A percentile compares a stretch with the other conserved stretches of the same genome.
phyloP scores from a whole-genome alignment of 2,888 invertebrate species.

The Ferrisia virgata region DNA sequence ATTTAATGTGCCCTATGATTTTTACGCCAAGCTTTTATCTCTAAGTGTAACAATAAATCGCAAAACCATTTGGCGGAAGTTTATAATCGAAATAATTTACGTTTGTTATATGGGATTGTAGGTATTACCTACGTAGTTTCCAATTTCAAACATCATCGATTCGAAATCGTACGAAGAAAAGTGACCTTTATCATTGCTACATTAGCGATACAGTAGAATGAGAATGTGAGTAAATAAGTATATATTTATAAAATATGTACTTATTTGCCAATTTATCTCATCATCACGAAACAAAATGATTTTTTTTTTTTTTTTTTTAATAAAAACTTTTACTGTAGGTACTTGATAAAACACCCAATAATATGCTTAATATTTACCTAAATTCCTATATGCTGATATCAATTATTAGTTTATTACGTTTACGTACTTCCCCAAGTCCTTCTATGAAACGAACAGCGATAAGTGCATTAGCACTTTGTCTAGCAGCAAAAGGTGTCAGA shows the following conservation, averaged over 20 bases:
- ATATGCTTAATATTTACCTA: too few species aligned
- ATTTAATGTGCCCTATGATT: neutral
- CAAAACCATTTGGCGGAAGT: neutral
- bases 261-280: too few species aligned
- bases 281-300: neutral
- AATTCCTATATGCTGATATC: too few species aligned
- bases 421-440: constrained; percentile 57
- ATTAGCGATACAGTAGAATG: neutral
- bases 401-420: neutral
- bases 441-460: constrained; percentile 59
- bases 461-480: constrained; percentile 59
- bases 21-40: neutral
- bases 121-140: neutral
- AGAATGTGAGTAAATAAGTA: neutral
- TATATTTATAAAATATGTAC: too few species aligned
- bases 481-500: constrained; percentile 55
- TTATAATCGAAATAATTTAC: neutral
- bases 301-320: too few species aligned
- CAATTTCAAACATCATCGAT: neutral
- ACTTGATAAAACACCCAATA: too few species aligned
- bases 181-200: neutral
- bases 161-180: neutral
- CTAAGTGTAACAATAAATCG: neutral
- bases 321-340: too few species aligned
- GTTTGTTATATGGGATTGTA: too few species aligned